Conservation (phyloP, 2,888 invertebrate genomes). For the Xylophagus ater region DNA sequence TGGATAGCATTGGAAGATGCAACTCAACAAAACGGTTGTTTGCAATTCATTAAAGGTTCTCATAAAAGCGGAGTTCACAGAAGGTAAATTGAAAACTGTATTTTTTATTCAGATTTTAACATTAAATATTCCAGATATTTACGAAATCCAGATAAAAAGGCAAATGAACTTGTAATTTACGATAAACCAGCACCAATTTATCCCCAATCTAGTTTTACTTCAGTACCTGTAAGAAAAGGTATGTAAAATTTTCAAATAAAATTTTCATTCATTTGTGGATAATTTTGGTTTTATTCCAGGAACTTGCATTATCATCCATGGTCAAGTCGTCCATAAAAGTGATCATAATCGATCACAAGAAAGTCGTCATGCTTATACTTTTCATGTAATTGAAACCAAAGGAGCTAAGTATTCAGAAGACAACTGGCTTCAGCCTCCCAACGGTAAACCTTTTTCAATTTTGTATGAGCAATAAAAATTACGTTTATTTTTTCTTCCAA, state of each 20-base stretch:
- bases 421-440: conserved; percentile 79
- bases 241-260: conserved; percentile 16
- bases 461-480: conserved; percentile 43
- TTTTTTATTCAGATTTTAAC: not conserved
- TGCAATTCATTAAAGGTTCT: conserved; percentile 86
- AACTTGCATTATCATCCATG: conserved; percentile 79
- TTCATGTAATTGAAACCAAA: conserved; percentile 78
- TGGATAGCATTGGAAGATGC: conserved; percentile 97
- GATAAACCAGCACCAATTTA: conserved; percentile 58
- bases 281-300: conserved; percentile 46
- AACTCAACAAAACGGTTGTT: conserved; percentile 84
- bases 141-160: conserved; percentile 55
- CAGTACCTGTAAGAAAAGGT: conserved; percentile 80
- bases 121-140: conserved; percentile 38
- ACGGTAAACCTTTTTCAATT: conserved; percentile 55
- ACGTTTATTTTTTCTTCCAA: too few species aligned
- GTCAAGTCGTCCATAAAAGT: conserved; percentile 88
- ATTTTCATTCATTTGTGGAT: conserved; percentile 3
- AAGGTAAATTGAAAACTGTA: conserved; percentile 31
- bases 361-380: conserved; percentile 90
- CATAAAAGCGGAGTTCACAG: conserved; percentile 75
- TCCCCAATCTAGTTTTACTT: conserved; percentile 59
- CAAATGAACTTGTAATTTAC: conserved; percentile 52
- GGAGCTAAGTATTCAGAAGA: conserved; percentile 60
- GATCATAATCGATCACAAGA: conserved; percentile 68